These are phyloP conservation scores for Oxyteleia sp. DNA, from an alignment of 2,888 invertebrate species.

Conservation along the genomic window DNA sequence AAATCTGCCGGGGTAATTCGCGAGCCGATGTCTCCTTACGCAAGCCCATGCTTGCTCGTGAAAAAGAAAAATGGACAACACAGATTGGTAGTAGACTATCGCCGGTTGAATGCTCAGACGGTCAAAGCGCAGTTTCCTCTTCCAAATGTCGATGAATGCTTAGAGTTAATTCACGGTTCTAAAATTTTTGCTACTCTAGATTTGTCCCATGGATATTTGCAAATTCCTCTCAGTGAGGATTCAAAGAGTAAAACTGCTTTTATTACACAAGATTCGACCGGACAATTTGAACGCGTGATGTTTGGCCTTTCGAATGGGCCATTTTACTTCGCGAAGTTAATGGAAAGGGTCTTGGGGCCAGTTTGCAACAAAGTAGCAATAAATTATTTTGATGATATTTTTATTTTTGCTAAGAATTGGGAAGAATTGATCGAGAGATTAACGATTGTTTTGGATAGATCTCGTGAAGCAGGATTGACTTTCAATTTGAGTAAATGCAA, in stretches of 20 bases:
- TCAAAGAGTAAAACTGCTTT: slow-evolving; percentile 44
- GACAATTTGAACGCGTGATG: slow-evolving; percentile 38
- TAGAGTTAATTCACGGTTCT: background rate
- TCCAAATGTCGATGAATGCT: background rate
- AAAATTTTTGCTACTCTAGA: slow-evolving; percentile 46
- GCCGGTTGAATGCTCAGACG: slow-evolving; percentile 12
- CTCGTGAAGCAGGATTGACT: background rate
- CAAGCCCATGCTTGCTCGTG: background rate
- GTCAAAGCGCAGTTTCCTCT: background rate
- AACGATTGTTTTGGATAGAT: background rate
- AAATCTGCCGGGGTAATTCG: slow-evolving; percentile 28
- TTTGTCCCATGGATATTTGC: slow-evolving; percentile 43
- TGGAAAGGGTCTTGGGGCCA: slow-evolving; percentile 24
- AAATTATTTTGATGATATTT: slow-evolving; percentile 23
- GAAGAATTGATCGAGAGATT: background rate
- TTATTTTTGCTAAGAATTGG: background rate
- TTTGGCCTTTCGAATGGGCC: slow-evolving; percentile 51
- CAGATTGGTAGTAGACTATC: slow-evolving; percentile 41
- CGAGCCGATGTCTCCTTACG: slow-evolving; percentile 29
- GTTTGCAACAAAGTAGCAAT: slow-evolving; percentile 5
- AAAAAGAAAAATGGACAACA: slow-evolving; percentile 36
- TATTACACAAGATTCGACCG: slow-evolving; percentile 24
- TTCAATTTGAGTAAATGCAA: background rate
- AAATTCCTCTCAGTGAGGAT: slow-evolving; percentile 24
- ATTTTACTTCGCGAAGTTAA: slow-evolving; percentile 39